Base-by-base conservation (phyloP, 1,140 invertebrate genomes). In the Cepaea nemoralis region DNA sequence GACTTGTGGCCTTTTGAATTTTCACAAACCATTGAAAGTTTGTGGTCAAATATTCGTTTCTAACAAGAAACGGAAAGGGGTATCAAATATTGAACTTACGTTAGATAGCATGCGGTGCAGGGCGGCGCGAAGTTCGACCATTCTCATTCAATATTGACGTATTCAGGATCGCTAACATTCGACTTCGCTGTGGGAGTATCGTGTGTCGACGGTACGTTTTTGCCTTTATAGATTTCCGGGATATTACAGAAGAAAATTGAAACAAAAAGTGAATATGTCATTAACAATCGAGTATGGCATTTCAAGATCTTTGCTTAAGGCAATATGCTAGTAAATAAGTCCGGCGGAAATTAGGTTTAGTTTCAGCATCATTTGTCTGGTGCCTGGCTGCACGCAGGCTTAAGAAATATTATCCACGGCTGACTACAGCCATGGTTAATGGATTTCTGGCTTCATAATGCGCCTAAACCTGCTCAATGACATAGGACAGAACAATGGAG, bases 211-310 rank as follows among this genome's bases (percentile, higher is more conserved):
- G 3, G n/a, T 63, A 63, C 59, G 59, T 63, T 63, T 63, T 27
- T 63, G 1, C 5, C 10, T 31, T 27, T n/a, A 63, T 63, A 63
- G 59, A 27, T 31, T 31, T 3, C 27, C 16, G 59, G 27, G 33
- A 63, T 31, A 63, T 63, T 63, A 63, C 27, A 31, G 27, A 63
- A 31, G 59, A 63, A 45, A 71, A 39, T 71, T 39, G 69, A 71
- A 71, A 71, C 69, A 71, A 71, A 71, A 71, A 71, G 69, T 71
- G 69, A 71, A 71, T 45, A 24, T 71, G 69, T 71, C 37, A 71
- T 71, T 71, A 71, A 39, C n/a, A 37, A 45, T 45, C 37, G 37
- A 37, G n/a, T 39, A n/a, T 71, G 69, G 1, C 1, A 39, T 40
- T 71, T 71, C 69, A 39, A 39, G n/a, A 24, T 10, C 24, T 8